Base-by-base conservation (phyloP, 2,113 vertebrate species). In the Microcebus jonahi region DNA sequence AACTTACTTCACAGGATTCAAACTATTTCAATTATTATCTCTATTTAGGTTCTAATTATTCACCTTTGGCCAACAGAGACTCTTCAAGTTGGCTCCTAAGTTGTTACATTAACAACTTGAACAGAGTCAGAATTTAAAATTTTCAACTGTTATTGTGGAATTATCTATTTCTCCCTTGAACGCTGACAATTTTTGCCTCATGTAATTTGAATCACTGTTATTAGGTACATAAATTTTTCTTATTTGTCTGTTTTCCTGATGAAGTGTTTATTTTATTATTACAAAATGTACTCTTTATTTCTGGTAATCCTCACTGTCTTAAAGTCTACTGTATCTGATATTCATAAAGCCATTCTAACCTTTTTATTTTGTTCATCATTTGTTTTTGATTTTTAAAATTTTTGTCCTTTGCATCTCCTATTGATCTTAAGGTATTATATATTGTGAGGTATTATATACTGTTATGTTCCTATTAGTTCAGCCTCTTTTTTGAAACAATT, bases 401-500 rank as follows among this genome's bases (percentile, higher is more conserved):
- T 53, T 82, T 79, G 27, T 83, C 50, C 21, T 2, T 83, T 83
- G 42, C 13, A 77, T 1, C 36, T 76, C 39, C 53, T 81, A 34
- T 17, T 83, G 25, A 59, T 59, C 29, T 84, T 57, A 18, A 68
- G 14, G 23, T 5, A 42, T 91, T 68, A 23, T 7, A 1, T 34
- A 34, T 39, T 20, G 6, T 45, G 20, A 1, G 7, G 45, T 45
- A 45, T 45, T 45, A 45, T 45, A 45, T 45, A 45, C 5, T 57
- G 8, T 90, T 87, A 75, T 42, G 25, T 59, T 29, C 15, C 31
- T 73, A 34, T 94, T 45, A 75, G 1, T 80, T 90, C 42, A 65
- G 14, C 25, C 88, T 77, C 17, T 92, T 48, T 90, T 92, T 12
- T 96, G 42, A 90, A 96, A 94, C 59, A 53, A 90, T 11, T 79